A percentile compares a stretch with the other conserved stretches of the same genome.
Evolutionary conservation across 2,888 invertebrate genomes (phyloP).

Genomic region (Cryptus viduatorius): DNA sequence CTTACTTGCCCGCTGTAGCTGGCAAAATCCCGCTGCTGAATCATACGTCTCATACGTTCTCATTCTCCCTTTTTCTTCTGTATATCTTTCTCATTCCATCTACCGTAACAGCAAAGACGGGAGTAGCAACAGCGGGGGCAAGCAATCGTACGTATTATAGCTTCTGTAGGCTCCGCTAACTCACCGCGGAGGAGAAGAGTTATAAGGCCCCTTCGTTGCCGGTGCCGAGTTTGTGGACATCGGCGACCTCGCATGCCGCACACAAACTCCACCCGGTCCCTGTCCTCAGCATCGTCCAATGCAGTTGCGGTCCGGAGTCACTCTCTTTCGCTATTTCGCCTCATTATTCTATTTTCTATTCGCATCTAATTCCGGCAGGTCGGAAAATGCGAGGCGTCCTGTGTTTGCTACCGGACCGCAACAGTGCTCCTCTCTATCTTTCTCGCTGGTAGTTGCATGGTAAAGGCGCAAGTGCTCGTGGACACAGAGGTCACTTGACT

Average conservation of each 20-base stretch:
- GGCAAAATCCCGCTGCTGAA: constrained; percentile 30
- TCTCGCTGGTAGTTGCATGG: background rate
- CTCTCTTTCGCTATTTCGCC: constrained; percentile 47
- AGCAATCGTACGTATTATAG: constrained; percentile 34
- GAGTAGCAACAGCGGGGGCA: background rate
- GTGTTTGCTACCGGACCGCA: background rate
- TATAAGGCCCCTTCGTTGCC: constrained; percentile 35
- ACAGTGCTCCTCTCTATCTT: constrained; percentile 10
- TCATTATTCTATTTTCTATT: constrained; percentile 79
- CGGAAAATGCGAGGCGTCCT: constrained; percentile 58
- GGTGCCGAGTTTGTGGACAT: constrained; percentile 10
- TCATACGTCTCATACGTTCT: constrained; percentile 21
- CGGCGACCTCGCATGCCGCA: constrained; percentile 22
- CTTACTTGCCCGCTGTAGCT: constrained; percentile 23
- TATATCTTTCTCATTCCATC: constrained; percentile 39
- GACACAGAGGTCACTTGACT: constrained; percentile 6
- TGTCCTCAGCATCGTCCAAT: background rate
- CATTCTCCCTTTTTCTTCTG: constrained; percentile 2
- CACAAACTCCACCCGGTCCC: background rate
- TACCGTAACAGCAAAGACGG: background rate
- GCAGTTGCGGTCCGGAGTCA: background rate
- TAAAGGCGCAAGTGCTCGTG: background rate
- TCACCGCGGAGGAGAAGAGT: constrained; percentile 5
- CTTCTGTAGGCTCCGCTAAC: constrained; percentile 40
- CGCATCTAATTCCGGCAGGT: constrained; percentile 78